Conservation (phyloP, 2,888 invertebrate species). For the Cenopis cana region DNA sequence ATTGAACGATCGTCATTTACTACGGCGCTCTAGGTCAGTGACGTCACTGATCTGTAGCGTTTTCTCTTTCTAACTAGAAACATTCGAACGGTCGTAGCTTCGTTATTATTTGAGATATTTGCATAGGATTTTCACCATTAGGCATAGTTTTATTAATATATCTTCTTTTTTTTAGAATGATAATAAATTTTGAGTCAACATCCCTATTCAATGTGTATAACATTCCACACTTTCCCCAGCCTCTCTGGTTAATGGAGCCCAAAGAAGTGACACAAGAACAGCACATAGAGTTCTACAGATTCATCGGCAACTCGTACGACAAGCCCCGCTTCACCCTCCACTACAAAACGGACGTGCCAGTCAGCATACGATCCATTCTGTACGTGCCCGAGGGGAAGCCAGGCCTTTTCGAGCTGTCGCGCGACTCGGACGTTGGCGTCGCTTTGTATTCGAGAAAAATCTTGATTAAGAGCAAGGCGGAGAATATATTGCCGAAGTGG, state of each 20-base stretch:
- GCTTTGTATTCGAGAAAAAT: constrained; percentile 97
- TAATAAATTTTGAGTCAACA: too few species aligned
- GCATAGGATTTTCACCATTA: too few species aligned
- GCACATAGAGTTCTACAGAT: constrained; percentile 97
- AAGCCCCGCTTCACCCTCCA: constrained; percentile 95
- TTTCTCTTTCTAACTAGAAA: too few species aligned
- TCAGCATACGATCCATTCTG: constrained; percentile 95
- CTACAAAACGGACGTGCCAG: constrained; percentile 96
- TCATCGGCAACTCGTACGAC: constrained; percentile 94
- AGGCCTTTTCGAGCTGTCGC: constrained; percentile 94
- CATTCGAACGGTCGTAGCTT: too few species aligned
- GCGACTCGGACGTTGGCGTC: constrained; percentile 93
- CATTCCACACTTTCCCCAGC: constrained; percentile 81
- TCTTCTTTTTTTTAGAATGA: too few species aligned
- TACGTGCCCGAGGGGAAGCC: constrained; percentile 98
- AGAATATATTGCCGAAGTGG: constrained; percentile 97
- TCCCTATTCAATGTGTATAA: background rate
- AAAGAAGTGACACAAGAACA: constrained; percentile 94
- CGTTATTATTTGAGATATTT: too few species aligned
- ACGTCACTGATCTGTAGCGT: too few species aligned
- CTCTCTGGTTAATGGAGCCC: constrained; percentile 96
- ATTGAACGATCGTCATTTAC: too few species aligned
- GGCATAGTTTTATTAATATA: too few species aligned
- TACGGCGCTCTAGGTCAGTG: too few species aligned
- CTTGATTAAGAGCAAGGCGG: constrained; percentile 95